These are phyloP conservation scores for Orycteropus afer DNA, from an alignment of 2,113 vertebrate species.

Conservation along the genomic window DNA sequence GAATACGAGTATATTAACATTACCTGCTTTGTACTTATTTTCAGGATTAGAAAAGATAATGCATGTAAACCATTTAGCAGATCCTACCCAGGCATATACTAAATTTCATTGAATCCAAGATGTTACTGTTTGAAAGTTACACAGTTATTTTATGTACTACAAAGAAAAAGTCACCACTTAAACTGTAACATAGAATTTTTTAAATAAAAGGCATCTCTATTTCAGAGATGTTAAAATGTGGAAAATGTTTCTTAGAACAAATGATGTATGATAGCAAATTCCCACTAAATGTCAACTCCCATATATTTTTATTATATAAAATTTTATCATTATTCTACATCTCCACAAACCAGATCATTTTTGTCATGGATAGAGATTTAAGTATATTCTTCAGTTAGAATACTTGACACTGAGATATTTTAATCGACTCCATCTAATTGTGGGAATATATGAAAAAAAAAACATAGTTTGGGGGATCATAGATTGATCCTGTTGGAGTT, in stretches of 20 bases:
- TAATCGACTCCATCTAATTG: neutral
- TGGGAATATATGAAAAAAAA: neutral
- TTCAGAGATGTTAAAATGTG: neutral
- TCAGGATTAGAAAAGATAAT: neutral
- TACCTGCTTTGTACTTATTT: neutral
- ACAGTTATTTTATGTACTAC: neutral
- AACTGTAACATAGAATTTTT: neutral
- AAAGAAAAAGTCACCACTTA: neutral
- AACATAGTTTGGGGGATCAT: neutral
- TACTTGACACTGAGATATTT: neutral
- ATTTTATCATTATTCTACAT: neutral
- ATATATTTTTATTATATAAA: neutral
- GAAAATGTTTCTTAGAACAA: neutral
- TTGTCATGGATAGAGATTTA: neutral
- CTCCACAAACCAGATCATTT: neutral
- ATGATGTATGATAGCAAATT: neutral
- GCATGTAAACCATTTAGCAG: neutral
- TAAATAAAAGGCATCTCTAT: neutral
- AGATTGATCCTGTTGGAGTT: neutral
- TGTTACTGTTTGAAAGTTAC: neutral
- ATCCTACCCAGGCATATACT: neutral
- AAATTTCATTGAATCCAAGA: neutral
- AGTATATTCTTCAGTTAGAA: neutral
- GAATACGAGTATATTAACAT: too few species aligned
- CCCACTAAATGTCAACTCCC: neutral